A percentile compares a stretch with the other conserved stretches of the same genome.
These are phyloP conservation scores for Mamestra configurata DNA, from an alignment of 1,140 invertebrate genomes.

Conservation along the genomic window DNA sequence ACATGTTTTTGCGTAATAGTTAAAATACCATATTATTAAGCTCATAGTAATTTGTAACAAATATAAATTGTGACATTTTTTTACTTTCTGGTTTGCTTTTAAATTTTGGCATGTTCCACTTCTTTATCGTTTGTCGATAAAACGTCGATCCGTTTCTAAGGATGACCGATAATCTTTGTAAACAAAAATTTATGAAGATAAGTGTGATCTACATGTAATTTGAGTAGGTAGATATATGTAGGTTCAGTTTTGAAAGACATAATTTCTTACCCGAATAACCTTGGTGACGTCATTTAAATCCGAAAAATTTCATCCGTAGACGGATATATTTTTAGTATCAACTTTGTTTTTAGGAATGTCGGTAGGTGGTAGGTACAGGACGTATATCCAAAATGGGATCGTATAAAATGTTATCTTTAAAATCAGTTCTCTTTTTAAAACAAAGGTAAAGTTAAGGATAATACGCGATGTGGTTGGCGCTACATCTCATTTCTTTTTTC, in stretches of 20 bases:
- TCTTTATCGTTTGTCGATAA: conserved; percentile 17
- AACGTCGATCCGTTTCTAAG: background rate
- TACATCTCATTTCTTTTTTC: conserved; percentile 11
- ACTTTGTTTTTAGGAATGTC: background rate
- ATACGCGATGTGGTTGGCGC: background rate
- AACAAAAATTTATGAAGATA: background rate
- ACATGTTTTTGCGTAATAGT: too few relatives aligned
- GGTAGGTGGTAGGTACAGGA: background rate
- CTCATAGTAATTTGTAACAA: too few relatives aligned
- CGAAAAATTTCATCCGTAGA: background rate
- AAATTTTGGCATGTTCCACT: conserved; percentile 9
- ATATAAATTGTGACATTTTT: background rate
- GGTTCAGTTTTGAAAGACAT: too few relatives aligned
- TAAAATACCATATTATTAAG: too few relatives aligned
- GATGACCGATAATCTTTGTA: conserved; percentile 21
- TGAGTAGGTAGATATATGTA: background rate
- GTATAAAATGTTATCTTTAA: conserved; percentile 33
- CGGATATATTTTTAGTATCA: conserved; percentile 3
- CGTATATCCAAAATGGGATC: background rate
- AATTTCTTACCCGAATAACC: too few relatives aligned
- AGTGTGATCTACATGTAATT: background rate
- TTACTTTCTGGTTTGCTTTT: background rate
- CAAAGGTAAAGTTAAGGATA: conserved; percentile 6
- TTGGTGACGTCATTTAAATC: too few relatives aligned
- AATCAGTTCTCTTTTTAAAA: conserved; percentile 22